Percentiles rank a stretch among this genome's conserved stretches.
These are phyloP conservation scores for Prosopocoilus inquinatus DNA, from an alignment of 2,888 invertebrate genomes.

Conservation along the genomic window DNA sequence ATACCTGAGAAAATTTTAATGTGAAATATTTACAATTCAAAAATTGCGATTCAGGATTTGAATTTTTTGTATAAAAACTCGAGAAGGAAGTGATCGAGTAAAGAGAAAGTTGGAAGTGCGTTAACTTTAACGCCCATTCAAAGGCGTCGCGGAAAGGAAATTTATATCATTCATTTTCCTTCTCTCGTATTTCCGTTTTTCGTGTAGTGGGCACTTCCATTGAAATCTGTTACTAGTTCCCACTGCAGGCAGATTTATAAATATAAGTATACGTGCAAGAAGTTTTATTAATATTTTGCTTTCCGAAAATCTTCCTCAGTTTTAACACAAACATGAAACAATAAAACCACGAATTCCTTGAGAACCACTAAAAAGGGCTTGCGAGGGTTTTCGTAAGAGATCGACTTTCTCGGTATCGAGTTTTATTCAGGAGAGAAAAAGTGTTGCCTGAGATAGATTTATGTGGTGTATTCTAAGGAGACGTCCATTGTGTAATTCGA, in stretches of 20 bases:
- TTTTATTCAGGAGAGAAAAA: neutral
- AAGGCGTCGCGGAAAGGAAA: constrained; percentile 13
- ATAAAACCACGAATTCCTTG: too few relatives aligned
- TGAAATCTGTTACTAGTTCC: neutral
- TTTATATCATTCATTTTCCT: constrained; percentile 8
- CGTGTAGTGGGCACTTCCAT: constrained; percentile 4
- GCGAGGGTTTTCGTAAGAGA: too few relatives aligned
- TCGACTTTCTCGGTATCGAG: neutral
- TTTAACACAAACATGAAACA: too few relatives aligned
- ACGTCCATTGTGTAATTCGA: constrained; percentile 8
- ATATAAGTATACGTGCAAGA: neutral
- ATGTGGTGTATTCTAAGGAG: constrained; percentile 7
- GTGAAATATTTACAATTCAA: too few relatives aligned
- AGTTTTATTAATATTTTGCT: constrained; percentile 5
- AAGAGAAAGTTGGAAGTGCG: too few relatives aligned
- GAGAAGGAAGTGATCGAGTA: too few relatives aligned
- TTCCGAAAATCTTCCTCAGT: too few relatives aligned
- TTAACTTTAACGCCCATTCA: too few relatives aligned
- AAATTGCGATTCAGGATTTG: too few relatives aligned
- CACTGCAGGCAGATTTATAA: constrained; percentile 2
- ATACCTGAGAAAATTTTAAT: too few relatives aligned
- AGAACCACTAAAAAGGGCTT: too few relatives aligned
- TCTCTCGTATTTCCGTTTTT: neutral
- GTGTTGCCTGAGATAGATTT: constrained; percentile 4
- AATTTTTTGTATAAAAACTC: too few relatives aligned